Evolutionary conservation across 92 coral and sea anemone species (phyloP), one percentile per base, ranked within the genome.

Genomic region (Porites lobata): DNA sequence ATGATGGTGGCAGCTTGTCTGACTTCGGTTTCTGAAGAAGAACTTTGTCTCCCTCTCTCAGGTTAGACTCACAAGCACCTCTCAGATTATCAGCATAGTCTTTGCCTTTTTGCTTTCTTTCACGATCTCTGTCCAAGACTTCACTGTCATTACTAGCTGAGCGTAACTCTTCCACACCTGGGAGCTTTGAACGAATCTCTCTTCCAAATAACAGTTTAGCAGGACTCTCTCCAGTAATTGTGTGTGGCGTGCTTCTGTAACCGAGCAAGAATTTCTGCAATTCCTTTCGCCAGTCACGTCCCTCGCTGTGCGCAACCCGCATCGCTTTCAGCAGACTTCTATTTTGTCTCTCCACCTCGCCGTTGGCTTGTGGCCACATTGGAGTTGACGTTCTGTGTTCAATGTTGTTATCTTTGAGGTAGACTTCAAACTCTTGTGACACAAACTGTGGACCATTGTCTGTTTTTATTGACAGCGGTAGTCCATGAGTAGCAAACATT

Each of bases 291-390:
- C n/a, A 90, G 67, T 71, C 61, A 9, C 65, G 65, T 56, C 70
- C 83, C 14, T 88, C 92, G 7, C 51, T 73, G 53, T 88, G 92
- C 20, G 69, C 80, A 53, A 79, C 72, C 26, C 75, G 86, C 89
- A 84, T 90, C 14, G 89, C 89, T 57, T 89, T 89, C 81, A 84
- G 71, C 77, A 90, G 56, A 14, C 79, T 73, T 5, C 78, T 73
- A 43, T 75, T 91, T 11, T 75, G 85, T 57, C 94, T 75, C 59
- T 91, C 90, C 2, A 86, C 90, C 29, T 90, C 89, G 22, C 22
- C 22, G 22, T 21, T 21, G 22, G 22, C 22, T 21, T 21, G 22
- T 21, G 22, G 22, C 22, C 22, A 21, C 22, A 21, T 21, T 21
- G 22, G 22, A 21, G 22, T 21, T 21, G 22, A 21, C 22, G 22